A percentile compares a stretch with the other conserved stretches of the same genome.
phyloP scores from a whole-genome alignment of 1,140 invertebrate genomes.

The Ectropis grisescens region DNA sequence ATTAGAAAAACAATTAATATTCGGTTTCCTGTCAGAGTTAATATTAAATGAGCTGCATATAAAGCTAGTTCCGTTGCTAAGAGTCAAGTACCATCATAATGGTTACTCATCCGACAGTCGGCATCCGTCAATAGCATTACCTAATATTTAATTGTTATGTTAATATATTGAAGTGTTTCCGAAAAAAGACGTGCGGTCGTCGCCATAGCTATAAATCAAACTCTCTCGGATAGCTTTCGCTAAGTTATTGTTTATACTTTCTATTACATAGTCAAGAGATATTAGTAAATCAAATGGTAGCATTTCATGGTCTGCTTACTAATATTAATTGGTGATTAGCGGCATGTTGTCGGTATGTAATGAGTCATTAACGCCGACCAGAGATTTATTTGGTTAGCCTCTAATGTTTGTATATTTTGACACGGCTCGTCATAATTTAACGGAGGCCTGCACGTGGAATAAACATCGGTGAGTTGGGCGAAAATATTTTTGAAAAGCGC shows the following conservation, averaged over 20 bases:
- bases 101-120: constrained; percentile 28
- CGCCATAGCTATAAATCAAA: constrained; percentile 56
- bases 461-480: no score
- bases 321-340: constrained; percentile 27
- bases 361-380: not conserved
- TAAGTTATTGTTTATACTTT: constrained; percentile 66
- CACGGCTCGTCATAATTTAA: no score
- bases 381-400: constrained; percentile 5
- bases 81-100: constrained; percentile 13
- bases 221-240: constrained; percentile 59
- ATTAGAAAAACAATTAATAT: no score
- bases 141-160: constrained; percentile 60
- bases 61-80: not conserved
- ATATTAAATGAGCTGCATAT: no score
- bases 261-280: constrained; percentile 39
- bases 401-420: no score
- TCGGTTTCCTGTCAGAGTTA: no score
- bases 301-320: constrained; percentile 39
- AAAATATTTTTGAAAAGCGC: no score
- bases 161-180: constrained; percentile 56
- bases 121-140: constrained; percentile 31
- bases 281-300: constrained; percentile 41
- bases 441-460: no score
- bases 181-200: constrained; percentile 46
- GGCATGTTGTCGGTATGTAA: constrained; percentile 14